A percentile compares a stretch with the other conserved stretches of the same genome.
These are phyloP conservation scores for Polyergus mexicanus DNA, from an alignment of 1,140 invertebrate genomes.

Conservation along the genomic window DNA sequence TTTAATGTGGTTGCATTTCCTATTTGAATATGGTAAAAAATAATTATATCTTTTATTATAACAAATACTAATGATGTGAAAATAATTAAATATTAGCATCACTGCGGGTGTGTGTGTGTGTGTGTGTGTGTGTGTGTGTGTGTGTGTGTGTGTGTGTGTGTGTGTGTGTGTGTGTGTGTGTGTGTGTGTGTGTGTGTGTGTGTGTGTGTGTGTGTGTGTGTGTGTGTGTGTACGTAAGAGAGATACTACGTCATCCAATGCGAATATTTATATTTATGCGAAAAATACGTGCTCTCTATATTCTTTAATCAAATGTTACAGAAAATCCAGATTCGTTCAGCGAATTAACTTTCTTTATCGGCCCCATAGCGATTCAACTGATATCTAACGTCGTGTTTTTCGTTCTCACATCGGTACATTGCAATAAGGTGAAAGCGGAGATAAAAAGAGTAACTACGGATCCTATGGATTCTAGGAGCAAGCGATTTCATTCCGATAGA, in stretches of 20 bases:
- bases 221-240: too few relatives aligned
- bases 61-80: background rate
- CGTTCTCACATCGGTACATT: constrained; percentile 89
- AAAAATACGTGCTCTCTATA: background rate
- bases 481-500: constrained; percentile 88
- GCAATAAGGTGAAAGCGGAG: constrained; percentile 90
- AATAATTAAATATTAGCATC: background rate
- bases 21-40: background rate
- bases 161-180: too few relatives aligned
- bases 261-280: background rate
- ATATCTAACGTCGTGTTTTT: constrained; percentile 90
- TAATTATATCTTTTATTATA: background rate
- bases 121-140: too few relatives aligned
- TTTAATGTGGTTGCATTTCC: background rate
- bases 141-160: too few relatives aligned
- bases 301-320: constrained; percentile 38
- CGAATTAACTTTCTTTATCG: constrained; percentile 88
- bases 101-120: too few relatives aligned
- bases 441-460: constrained; percentile 88
- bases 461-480: constrained; percentile 84
- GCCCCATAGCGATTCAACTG: constrained; percentile 88
- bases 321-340: constrained; percentile 43
- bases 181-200: too few relatives aligned
- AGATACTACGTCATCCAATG: background rate
- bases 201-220: too few relatives aligned